Base-by-base conservation (phyloP, 1,140 invertebrate species). In the Cardiocondyla obscurior region DNA sequence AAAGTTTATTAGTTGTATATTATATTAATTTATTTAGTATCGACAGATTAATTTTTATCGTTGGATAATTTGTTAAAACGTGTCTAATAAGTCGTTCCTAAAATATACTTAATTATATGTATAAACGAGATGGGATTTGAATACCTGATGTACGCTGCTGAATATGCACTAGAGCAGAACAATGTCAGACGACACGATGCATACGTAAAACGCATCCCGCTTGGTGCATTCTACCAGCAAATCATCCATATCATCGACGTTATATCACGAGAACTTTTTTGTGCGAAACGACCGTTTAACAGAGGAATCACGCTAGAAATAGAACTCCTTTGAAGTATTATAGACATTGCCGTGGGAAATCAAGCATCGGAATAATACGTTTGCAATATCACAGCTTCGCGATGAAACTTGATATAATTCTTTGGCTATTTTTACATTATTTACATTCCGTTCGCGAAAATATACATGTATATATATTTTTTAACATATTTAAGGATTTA, bases 111-210 rank as follows among this genome's bases (percentile, higher is more conserved):
- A 53, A 79, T 79, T 69, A 46, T 55, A 69, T n/a, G n/a, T 62
- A 79, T 39, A 46, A 51, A 22, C 30, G 16, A 46, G 12, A 33
- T 19, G 25, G 25, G 60, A 77, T 67, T n/a, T 77, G 73, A 77
- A 69, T 79, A 79, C 22, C 55, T 25, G 14, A 33, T 55, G 22
- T 36, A 53, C 12, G 12, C 46, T 53, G 74, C 22, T 79, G 74
- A 79, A 79, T 79, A 79, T 79, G 74, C 46, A 79, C 46, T 25
- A 79, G 33, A 49, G 22, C 22, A 67, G 67, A 79, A 83, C 81
- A 74, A 49, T 84, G 55, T 58, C 81, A 62, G 33, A 84, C 22
- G 12, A 60, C n/a, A 36, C 30, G 33, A 60, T 65, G 57, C 22
- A 64, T 62, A n/a, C n/a, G n/a, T n/a, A n/a, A 30, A 82, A 82